phyloP scores from a whole-genome alignment of 2,888 invertebrate species.

The Parnassius orleans region DNA sequence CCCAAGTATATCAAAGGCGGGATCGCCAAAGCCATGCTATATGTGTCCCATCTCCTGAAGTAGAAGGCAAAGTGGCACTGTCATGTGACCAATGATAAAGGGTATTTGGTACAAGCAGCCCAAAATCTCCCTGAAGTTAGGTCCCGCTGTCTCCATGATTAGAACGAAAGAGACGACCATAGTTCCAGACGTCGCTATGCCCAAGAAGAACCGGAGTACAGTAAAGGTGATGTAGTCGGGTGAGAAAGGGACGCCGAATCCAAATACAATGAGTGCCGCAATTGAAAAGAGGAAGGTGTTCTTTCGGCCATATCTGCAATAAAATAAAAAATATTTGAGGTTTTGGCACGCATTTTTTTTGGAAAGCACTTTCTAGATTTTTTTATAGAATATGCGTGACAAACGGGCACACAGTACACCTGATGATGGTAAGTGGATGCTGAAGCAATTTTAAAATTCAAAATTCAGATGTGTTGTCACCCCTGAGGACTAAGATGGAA shows the following conservation, averaged over 20 bases:
- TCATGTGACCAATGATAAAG: constrained; percentile 85
- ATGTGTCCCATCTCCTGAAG: constrained; percentile 83
- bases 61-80: constrained; percentile 83
- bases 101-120: constrained; percentile 86
- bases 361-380: no score
- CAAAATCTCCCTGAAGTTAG: constrained; percentile 72
- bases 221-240: constrained; percentile 83
- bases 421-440: no score
- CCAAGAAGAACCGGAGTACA: constrained; percentile 84
- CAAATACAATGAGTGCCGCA: constrained; percentile 83
- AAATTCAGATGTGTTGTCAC: no score
- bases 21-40: constrained; percentile 83
- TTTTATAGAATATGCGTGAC: no score
- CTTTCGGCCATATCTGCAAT: constrained; percentile 87
- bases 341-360: no score
- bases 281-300: constrained; percentile 85
- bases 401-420: no score
- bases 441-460: no score
- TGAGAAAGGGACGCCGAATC: constrained; percentile 84
- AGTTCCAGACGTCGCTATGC: constrained; percentile 88
- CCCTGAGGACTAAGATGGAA: no score
- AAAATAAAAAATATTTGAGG: not conserved
- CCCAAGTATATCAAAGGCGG: constrained; percentile 82
- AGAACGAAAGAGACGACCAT: constrained; percentile 89
- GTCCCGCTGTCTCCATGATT: constrained; percentile 84